Evolutionary conservation across 2,113 vertebrate species (phyloP), one percentile per base, ranked within the genome.

Genomic region (Otocyon megalotis): DNA sequence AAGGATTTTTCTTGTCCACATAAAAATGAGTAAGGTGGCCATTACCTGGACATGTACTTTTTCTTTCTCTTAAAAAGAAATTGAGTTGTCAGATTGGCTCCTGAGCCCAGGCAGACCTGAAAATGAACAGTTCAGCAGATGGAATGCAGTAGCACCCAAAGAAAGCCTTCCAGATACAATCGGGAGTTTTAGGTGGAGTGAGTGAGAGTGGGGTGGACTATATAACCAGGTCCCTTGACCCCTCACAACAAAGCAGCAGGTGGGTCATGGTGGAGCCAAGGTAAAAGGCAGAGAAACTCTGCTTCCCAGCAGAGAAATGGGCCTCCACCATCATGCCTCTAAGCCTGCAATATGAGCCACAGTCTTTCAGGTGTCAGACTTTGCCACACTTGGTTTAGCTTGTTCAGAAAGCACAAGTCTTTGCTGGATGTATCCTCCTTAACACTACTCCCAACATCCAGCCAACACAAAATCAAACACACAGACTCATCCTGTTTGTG

Each of bases 401-500:
- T 48, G 3, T 63, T 81, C 71, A 62, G 86, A 85, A 77, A 79
- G 58, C 60, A 19, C 48, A 60, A 35, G 69, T 58, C 67, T 48
- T 86, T 82, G n/a, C 89, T 96, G 58, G 72, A 71, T 48, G 81
- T 95, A 84, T 12, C 35, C 69, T 94, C 56, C 28, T 96, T 81
- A 69, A 58, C 60, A 28, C 28, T 87, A 37, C 58, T 81, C 43
- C 50, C 22, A 1, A 83, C 69, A 93, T 94, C 91, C 82, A 67
- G 8, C 32, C n/a, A 17, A 87, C 8, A 19, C 26, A 81, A 76
- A 97, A 94, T 93, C 82, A 95, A 97, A 93, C 82, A 92, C 65
- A 83, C 62, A 92, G 80, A 60, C 35, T 94, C 90, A 81, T 94
- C 95, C 92, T 94, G 95, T 96, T 95, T 96, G 89, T 93, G 60